Base-by-base conservation (phyloP, 2,888 invertebrate species). In the Archips xylosteana region DNA sequence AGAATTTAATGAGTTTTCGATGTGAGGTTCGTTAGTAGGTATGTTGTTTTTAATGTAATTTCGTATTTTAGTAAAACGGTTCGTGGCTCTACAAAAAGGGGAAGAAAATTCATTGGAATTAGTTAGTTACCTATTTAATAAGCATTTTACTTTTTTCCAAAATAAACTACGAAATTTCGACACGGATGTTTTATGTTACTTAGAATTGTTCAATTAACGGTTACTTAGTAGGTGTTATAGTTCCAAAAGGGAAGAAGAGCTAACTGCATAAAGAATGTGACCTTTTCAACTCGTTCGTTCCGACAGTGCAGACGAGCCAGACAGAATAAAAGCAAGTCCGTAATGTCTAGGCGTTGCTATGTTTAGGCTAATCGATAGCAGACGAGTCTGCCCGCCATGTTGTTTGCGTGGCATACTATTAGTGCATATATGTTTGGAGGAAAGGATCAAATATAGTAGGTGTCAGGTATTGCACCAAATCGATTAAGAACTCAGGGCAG, bases 301-400 rank as follows among this genome's bases (percentile, higher is more conserved):
- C 59, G 6, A 32, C 13, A n/a, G n/a, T 49, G 51, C 65, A 34
- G 49, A 47, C 51, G 49, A 49, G 65, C 68, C 73, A 73, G 73
- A 73, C 73, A 73, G 39, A 73, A 73, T 73, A 73, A 73, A 73
- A 73, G 51, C 34, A 71, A 9, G 62, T 42, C 64, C 51, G 15
- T 9, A 64, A 34, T 34, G 70, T 70, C 73, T 73, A 59, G 72
- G 51, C 47, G 64, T 45, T 64, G 32, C 73, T 73, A 73, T 69
- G 63, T 73, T 73, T 69, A 73, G 59, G 47, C 73, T 69, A 73
- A 73, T 73, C 73, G 73, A 73, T 73, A 73, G 61, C 66, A 39
- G 68, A 63, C 71, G 12, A n/a, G 61, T 32, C 65, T 3, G 61
- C 32, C 65, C 10, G 73, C 64, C 69, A 70, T 74, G 36, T 70